phyloP scores from a whole-genome alignment of 2,797 vertebrate species.

The Manis javanica region DNA sequence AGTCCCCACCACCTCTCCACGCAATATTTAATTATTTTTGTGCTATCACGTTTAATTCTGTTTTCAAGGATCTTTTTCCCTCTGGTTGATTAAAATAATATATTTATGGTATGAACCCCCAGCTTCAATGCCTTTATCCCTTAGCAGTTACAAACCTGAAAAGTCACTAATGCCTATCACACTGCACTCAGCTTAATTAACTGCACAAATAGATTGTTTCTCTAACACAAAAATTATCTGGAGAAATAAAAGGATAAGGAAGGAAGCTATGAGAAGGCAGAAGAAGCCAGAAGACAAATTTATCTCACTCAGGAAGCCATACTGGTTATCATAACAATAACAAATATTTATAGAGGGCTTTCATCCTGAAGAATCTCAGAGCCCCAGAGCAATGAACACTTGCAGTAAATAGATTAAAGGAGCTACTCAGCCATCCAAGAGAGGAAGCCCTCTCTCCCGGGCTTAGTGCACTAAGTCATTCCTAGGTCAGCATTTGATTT shows the following conservation, averaged over 20 bases:
- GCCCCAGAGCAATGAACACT: slow-evolving; percentile 74
- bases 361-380: slow-evolving; percentile 63
- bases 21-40: slow-evolving; percentile 70
- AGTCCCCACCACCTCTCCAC: not conserved
- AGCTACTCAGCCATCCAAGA: slow-evolving; percentile 69
- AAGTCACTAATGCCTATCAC: slow-evolving; percentile 53
- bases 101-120: slow-evolving; percentile 41
- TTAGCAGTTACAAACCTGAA: slow-evolving; percentile 64
- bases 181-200: slow-evolving; percentile 65
- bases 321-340: slow-evolving; percentile 70
- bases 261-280: slow-evolving; percentile 56
- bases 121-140: slow-evolving; percentile 53
- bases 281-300: slow-evolving; percentile 76
- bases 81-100: slow-evolving; percentile 71
- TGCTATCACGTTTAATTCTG: slow-evolving; percentile 68
- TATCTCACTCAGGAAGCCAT: slow-evolving; percentile 76
- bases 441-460: slow-evolving; percentile 62
- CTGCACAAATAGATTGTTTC: slow-evolving; percentile 61
- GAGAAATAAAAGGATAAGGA: slow-evolving; percentile 59
- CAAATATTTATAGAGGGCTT: slow-evolving; percentile 72
- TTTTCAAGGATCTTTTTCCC: slow-evolving; percentile 44
- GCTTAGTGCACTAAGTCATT: slow-evolving; percentile 68
- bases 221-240: slow-evolving; percentile 56
- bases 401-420: slow-evolving; percentile 76
- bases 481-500: slow-evolving; percentile 59